Evolutionary conservation across 1,140 invertebrate species (phyloP), one percentile per base, ranked within the genome.

Genomic region (Tetramorium parvispinum): DNA sequence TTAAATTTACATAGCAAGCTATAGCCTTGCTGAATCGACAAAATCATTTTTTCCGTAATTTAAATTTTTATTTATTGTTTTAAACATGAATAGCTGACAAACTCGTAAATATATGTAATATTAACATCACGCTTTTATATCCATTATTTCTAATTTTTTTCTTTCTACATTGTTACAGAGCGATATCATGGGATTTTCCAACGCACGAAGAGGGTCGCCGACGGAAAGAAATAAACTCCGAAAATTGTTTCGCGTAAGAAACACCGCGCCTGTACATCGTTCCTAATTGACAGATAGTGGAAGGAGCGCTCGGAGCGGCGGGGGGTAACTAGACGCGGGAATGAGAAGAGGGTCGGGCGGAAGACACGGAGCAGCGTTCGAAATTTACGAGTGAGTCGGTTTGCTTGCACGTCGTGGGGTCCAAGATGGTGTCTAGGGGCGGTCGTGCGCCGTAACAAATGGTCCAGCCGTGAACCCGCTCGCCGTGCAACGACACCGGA

Each of bases 281-380:
- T 71, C 87, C 85, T 94, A 94, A 94, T 94, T 93, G 93, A 94
- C 93, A 93, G 88, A 70, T 65, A 70, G 87, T 66, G 10, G 18
- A 7, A 37, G 46, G 49, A 57, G 53, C 32, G 51, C 63, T 10
- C 32, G 32, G 32, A 11, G 27, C 40, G 21, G n/a, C 6, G 21
- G 27, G 16, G 21, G 59, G 10, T 53, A 77, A 53, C 68, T 71
- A 65, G 75, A 55, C 78, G 46, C 40, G 32, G 75, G 59, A 63
- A 79, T 66, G 57, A 88, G 63, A 88, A 66, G 71, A 79, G 68
- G 16, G 43, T 65, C 32, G 71, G 55, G 55, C 37, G 57, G 53
- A 75, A 83, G 55, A 83, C 51, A 65, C 49, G 87, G 24, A 76
- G 82, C 40, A 83, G 24, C 81, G 49, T 46, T 61, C 76, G 87